Evolutionary conservation across 2,113 vertebrate genomes (phyloP), one percentile per base, ranked within the genome.

Genomic region (Chrysochloris asiatica): DNA sequence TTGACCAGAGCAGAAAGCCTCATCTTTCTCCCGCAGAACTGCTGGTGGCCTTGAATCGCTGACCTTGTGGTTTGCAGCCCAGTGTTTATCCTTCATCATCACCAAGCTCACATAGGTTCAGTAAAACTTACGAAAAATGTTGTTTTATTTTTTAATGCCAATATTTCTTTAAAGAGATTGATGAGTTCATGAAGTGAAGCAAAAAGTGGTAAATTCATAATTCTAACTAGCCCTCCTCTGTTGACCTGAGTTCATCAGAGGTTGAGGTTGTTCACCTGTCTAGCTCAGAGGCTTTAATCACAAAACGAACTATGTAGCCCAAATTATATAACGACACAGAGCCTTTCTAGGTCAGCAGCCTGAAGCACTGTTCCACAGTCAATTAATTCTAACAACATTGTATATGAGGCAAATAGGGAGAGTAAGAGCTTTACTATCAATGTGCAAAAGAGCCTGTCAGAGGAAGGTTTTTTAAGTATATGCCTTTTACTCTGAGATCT

Each of bases 381-480:
- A 79, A 83, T 77, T 84, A 89, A 93, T 82, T 87, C 90, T 73
- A 79, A 38, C 38, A 81, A 33, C 2, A n/a, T 80, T 77, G 54
- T 56, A 65, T 80, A 61, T 75, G 75, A 71, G 73, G 48, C 69
- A 83, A 8, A 1, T 16, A 50, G n/a, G 45, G 75, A 89, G 45
- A 71, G 24, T 59, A 78, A 63, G 67, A 75, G n/a, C 24, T 43
- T 59, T 19, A 0, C 11, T 56, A 83, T 77, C 61, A 24, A 24
- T 48, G 56, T 26, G 3, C 24, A 87, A 4, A 63, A 91, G 26
- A 90, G 2, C 17, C 11, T 30, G 43, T 26, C 63, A 75, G 21
- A 33, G 63, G 6, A 91, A 56, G 1, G 21, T 38, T 65, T 33
- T n/a, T 69, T 38, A 83, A 83, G 72, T 92, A 59, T 33, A 41